A percentile compares a stretch with the other conserved stretches of the same genome.
phyloP scores from a whole-genome alignment of 2,797 vertebrate genomes.

The Picus viridis region DNA sequence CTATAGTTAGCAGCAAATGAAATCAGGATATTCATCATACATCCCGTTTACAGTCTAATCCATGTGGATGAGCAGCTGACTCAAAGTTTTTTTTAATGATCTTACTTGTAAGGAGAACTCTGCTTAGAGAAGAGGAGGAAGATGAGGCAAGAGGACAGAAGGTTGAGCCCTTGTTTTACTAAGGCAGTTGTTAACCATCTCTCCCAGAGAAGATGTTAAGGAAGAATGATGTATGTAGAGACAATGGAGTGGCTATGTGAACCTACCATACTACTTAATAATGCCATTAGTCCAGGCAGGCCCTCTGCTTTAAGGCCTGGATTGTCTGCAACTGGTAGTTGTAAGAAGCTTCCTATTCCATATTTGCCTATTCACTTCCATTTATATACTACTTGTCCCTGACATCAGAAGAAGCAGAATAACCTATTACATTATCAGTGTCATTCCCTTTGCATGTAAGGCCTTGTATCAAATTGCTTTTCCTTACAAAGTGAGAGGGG shows the following conservation, averaged over 20 bases:
- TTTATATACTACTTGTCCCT: background rate
- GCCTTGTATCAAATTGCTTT: background rate
- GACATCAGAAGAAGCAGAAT: background rate
- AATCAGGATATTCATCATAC: background rate
- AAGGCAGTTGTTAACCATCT: background rate
- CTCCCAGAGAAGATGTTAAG: background rate
- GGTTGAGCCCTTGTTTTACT: background rate
- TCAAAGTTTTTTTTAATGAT: conserved; percentile 7
- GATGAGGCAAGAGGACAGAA: background rate
- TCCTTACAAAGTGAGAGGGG: background rate
- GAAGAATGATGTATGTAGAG: background rate
- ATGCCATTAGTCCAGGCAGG: background rate
- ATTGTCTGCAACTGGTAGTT: background rate
- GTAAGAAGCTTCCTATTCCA: background rate
- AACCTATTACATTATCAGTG: background rate
- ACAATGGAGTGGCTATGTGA: background rate
- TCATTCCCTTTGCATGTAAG: background rate
- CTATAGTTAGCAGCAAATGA: background rate
- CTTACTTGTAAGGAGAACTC: background rate
- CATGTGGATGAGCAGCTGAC: background rate
- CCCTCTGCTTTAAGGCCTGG: background rate
- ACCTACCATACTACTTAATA: background rate
- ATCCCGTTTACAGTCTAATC: background rate
- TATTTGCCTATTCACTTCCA: background rate
- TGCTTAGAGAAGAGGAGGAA: background rate